Conservation (phyloP, 2,888 invertebrate genomes). For the Parelbella ahira region DNA sequence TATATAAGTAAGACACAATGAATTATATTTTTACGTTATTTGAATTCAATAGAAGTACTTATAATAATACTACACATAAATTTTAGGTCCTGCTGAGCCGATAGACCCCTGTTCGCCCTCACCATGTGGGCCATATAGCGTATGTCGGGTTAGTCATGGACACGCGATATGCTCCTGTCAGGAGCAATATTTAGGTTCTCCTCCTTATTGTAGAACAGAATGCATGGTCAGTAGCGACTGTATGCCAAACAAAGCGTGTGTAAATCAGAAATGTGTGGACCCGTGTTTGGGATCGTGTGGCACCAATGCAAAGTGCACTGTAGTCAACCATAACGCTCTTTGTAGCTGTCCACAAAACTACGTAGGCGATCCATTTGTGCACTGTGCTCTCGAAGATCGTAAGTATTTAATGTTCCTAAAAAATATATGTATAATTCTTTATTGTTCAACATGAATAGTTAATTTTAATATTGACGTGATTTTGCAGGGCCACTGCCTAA, state of each 20-base stretch:
- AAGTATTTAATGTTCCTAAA: conserved; percentile 65
- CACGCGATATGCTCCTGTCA: conserved; percentile 91
- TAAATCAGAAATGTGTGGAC: conserved; percentile 88
- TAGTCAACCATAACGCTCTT: conserved; percentile 91
- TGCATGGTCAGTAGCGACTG: conserved; percentile 92
- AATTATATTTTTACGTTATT: too few species aligned
- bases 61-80: too few species aligned
- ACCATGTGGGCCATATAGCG: conserved; percentile 90
- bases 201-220: conserved; percentile 89
- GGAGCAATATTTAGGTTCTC: conserved; percentile 88
- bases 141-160: conserved; percentile 85
- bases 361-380: conserved; percentile 90
- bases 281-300: conserved; percentile 93
- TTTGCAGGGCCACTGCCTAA: conserved; percentile 77
- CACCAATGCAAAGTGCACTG: conserved; percentile 88
- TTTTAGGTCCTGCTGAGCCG: conserved; percentile 39
- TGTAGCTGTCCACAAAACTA: conserved; percentile 89
- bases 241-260: conserved; percentile 88
- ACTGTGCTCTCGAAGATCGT: conserved; percentile 85
- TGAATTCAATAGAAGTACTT: too few species aligned
- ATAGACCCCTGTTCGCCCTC: conserved; percentile 81
- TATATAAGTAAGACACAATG: conserved; percentile 79
- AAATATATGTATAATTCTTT: too few species aligned
- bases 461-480: too few species aligned
- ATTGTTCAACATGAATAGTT: too few species aligned